Base-by-base conservation (phyloP, 2,113 vertebrate genomes). In the Columbina picui region DNA sequence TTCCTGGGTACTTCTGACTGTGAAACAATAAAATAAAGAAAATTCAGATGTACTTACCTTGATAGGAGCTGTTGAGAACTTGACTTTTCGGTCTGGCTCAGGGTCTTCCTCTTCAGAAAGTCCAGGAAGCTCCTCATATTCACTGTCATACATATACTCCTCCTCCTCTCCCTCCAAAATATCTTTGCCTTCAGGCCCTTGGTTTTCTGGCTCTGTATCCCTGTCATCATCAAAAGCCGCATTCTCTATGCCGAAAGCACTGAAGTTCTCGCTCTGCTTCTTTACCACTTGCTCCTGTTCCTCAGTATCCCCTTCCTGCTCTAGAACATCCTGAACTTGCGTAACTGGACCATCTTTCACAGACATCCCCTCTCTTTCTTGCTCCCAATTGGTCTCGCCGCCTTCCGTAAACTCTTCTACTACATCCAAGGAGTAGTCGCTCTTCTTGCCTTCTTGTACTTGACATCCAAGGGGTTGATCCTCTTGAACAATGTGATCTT, bases 71-170 rank as follows among this genome's bases (percentile, higher is more conserved):
- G 98, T 98, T 55, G 99, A 99, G 97, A 99, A 99, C 93, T 97
- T 97, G 77, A 99, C 98, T 97, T 97, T 99, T 95, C 98, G 97
- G 76, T 97, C 97, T 43, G 95, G 87, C 19, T 70, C 96, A 38
- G 97, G 97, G n/a, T 98, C 98, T 63, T 99, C 99, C 89, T 99
- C 99, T 93, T 99, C 99, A 21, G 99, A 99, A 59, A 99, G 98
- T 81, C 99, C 99, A 69, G 97, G 97, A 83, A 97, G 96, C 93
- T 99, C 98, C 39, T 98, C 98, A 71, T 98, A 99, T 59, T 99
- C 98, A 80, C 96, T 96, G 80, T 96, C 97, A 92, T 95, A 96
- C 61, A 97, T 97, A 91, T 93, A 98, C 20, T 98, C 97, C 29
- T 97, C 60, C 41, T 85, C 98, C 30, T 98, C 98, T 29, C 93